Conservation (phyloP, 2,113 vertebrate genomes). For the Bujurquina vittata region DNA sequence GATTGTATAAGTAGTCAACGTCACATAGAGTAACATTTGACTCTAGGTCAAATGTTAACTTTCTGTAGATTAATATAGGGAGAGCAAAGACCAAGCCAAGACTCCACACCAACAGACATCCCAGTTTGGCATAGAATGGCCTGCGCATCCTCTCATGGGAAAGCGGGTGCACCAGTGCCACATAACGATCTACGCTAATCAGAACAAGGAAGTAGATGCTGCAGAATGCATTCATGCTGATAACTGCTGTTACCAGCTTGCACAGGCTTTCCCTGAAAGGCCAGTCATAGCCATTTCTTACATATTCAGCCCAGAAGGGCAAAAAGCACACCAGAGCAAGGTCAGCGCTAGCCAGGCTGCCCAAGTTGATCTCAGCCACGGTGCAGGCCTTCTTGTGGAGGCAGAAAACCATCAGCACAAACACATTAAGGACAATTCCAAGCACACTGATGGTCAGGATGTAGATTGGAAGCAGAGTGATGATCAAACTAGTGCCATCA, state of each 20-base stretch:
- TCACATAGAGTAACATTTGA: rapidly evolving
- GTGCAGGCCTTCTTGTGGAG: neutral
- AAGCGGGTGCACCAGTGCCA: too few relatives aligned
- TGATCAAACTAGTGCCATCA: conserved; percentile 58
- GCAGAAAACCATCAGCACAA: neutral
- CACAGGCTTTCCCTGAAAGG: neutral
- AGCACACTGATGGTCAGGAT: conserved; percentile 80
- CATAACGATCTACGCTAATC: too few relatives aligned
- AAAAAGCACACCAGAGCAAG: neutral
- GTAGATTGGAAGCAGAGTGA: conserved; percentile 76
- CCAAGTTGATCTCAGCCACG: neutral
- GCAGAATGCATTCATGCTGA: too few relatives aligned
- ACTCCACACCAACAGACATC: conserved; percentile 55
- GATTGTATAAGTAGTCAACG: rapidly evolving
- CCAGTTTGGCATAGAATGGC: conserved; percentile 81
- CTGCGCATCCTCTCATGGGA: neutral
- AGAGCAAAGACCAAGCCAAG: conserved; percentile 14
- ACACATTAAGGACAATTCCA: neutral
- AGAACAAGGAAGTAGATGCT: too few relatives aligned
- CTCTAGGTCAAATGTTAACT: rapidly evolving
- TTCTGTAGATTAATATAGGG: conserved; percentile 80
- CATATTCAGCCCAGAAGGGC: conserved; percentile 2
- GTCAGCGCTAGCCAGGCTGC: neutral
- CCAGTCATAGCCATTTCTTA: conserved; percentile 63
- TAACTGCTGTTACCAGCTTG: too few relatives aligned